These are phyloP conservation scores for Ichneumoninae sp. DNA, from an alignment of 2,888 invertebrate species.

Conservation along the genomic window DNA sequence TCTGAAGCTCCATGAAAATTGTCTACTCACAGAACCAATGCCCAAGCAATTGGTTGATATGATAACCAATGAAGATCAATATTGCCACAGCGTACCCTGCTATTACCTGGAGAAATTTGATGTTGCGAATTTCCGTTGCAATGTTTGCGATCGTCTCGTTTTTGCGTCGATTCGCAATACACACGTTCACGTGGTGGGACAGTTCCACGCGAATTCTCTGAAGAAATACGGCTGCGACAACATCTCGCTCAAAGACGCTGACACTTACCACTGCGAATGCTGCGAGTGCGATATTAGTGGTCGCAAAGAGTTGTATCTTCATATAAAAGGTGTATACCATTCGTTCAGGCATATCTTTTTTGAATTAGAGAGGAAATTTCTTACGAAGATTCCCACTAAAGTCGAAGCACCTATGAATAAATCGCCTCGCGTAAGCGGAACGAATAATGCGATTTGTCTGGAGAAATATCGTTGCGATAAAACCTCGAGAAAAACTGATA, in stretches of 20 bases:
- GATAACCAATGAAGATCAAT: not conserved
- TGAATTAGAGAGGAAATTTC: not conserved
- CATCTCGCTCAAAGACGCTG: not conserved
- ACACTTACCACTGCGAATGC: slow-evolving; percentile 22
- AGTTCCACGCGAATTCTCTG: not conserved
- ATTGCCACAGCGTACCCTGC: not conserved
- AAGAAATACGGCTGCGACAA: slow-evolving; percentile 9
- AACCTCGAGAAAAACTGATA: not conserved
- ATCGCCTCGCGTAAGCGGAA: too few species aligned
- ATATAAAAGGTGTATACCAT: slow-evolving; percentile 39
- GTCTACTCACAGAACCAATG: not conserved
- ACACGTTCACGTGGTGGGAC: not conserved
- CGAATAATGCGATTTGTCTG: not conserved
- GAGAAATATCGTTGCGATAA: not conserved
- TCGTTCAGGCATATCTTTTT: not conserved
- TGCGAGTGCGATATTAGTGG: slow-evolving; percentile 30
- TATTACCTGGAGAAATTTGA: not conserved
- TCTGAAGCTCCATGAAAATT: not conserved
- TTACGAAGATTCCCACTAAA: too few species aligned
- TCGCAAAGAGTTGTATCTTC: slow-evolving; percentile 35
- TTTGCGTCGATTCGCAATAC: not conserved
- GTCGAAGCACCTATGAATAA: not conserved
- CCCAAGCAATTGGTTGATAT: not conserved
- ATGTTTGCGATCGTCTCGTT: slow-evolving; percentile 16
- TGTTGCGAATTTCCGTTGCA: slow-evolving; percentile 11